A percentile compares a stretch with the other conserved stretches of the same genome.
Conservation (phyloP, 2,888 invertebrate genomes). For the Drosophila heteroneura region DNA sequence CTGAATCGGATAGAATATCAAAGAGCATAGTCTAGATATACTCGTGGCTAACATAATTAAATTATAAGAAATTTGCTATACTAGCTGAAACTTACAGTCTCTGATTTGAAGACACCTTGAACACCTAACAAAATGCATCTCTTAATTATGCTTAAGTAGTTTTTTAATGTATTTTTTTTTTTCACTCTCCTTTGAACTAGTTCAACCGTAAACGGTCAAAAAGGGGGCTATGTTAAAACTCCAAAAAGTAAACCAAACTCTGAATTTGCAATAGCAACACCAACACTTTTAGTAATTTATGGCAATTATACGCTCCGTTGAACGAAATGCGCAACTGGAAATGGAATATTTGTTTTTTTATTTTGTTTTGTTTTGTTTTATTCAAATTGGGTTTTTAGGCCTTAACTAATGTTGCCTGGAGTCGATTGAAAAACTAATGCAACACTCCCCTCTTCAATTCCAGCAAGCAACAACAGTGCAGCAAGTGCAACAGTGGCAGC, state of each 20-base stretch:
- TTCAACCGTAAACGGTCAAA: constrained; percentile 7
- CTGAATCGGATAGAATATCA: background rate
- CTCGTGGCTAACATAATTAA: background rate
- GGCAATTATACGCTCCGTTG: constrained; percentile 73
- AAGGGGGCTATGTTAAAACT: constrained; percentile 6
- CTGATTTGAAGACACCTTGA: background rate
- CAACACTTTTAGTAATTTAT: constrained; percentile 47
- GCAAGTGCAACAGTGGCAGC: constrained; percentile 14
- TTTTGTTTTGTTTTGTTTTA: constrained; percentile 8
- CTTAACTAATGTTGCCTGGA: constrained; percentile 25
- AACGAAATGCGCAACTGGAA: constrained; percentile 42
- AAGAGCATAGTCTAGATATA: background rate
- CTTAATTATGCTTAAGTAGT: constrained; percentile 6
- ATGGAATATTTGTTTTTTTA: constrained; percentile 24
- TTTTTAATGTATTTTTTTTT: background rate
- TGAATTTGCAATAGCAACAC: constrained; percentile 15
- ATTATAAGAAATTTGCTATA: background rate
- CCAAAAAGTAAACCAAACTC: constrained; percentile 1
- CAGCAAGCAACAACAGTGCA: constrained; percentile 30
- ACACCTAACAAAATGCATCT: background rate
- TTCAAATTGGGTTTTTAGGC: constrained; percentile 54
- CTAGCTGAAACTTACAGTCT: background rate
- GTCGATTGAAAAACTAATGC: constrained; percentile 39
- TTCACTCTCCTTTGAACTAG: background rate
- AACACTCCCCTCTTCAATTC: constrained; percentile 25